These are phyloP conservation scores for Chaetodon trifascialis DNA, from an alignment of 2,113 vertebrate species.

Conservation along the genomic window DNA sequence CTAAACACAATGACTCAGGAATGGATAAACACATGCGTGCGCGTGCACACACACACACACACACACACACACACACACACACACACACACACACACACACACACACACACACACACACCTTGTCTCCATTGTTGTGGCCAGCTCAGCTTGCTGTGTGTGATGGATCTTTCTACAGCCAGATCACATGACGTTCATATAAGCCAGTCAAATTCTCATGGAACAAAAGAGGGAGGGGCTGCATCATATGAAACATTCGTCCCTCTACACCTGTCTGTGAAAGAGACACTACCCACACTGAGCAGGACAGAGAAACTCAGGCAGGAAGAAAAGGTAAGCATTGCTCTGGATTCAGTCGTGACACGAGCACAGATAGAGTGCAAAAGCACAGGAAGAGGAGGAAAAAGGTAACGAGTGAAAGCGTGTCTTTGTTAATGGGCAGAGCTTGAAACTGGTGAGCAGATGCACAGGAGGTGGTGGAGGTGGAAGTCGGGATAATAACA, in stretches of 20 bases:
- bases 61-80: slow-evolving; percentile 24
- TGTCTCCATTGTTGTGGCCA: slow-evolving; percentile 56
- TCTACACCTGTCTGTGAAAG: slow-evolving; percentile 63
- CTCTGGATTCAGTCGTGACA: neutral
- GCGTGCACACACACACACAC: slow-evolving; percentile 27
- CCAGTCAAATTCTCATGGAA: slow-evolving; percentile 63
- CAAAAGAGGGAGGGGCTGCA: slow-evolving; percentile 66
- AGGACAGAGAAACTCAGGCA: slow-evolving; percentile 19
- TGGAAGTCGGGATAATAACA: neutral
- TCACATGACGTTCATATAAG: slow-evolving; percentile 68
- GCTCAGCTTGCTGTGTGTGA: slow-evolving; percentile 63
- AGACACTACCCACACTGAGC: slow-evolving; percentile 30
- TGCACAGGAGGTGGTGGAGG: neutral
- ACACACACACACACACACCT: slow-evolving; percentile 23
- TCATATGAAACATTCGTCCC: slow-evolving; percentile 47
- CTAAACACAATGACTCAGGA: slow-evolving; percentile 61
- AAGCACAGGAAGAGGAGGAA: neutral
- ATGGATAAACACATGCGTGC: slow-evolving; percentile 39
- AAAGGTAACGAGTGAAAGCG: neutral
- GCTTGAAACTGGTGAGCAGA: neutral
- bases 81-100: slow-evolving; percentile 20
- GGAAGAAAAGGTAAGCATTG: slow-evolving; percentile 35
- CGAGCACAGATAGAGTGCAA: neutral
- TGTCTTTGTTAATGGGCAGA: neutral
- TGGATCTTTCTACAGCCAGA: slow-evolving; percentile 66